Evolutionary conservation across 2,113 vertebrate genomes (phyloP), one percentile per base, ranked within the genome.

Genomic region (Pollachius pollachius): DNA sequence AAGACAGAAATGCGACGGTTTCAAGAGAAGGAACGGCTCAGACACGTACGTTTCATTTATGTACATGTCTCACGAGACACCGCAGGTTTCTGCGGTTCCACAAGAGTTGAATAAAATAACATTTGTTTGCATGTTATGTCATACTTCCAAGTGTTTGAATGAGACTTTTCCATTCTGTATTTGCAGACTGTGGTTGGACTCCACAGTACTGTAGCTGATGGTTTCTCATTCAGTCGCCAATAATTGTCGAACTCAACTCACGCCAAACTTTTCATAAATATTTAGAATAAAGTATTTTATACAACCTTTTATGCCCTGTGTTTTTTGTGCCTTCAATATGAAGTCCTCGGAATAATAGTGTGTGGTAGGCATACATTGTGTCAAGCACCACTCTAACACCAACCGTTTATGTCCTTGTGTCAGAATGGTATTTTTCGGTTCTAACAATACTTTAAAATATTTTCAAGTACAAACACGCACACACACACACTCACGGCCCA

Each of bases 241-340:
- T 54, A n/a, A 54, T 62, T 73, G 80, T 84, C 23, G 27, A 65
- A 60, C 17, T 79, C 58, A 69, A 68, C 52, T 67, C 63, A 79
- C 68, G 27, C 71, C 63, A 64, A 67, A 85, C 72, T 79, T 88
- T 82, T 81, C 62, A 83, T 12, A 48, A 41, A 84, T 67, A 48
- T 86, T 81, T 80, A 81, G 67, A 89, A 86, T 89, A 85, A 90
- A 91, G 67, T 70, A 73, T 82, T 89, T 90, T 82, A 69, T 82
- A 87, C 78, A 64, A 30, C 58, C 4, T 17, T 5, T 57, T 16
- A 57, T 1, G 54, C 15, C n/a, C 54, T n/a, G 54, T 16, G 54
- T 16, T 57, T 57, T 48, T 48, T 48, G 41, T 48, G 41, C 23
- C 23, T 48, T 7, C 2, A 13, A 48, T 48, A 48, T 7, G 12